A percentile compares a stretch with the other conserved stretches of the same genome.
phyloP scores from a whole-genome alignment of 2,888 invertebrate genomes.

The Campoplex nolae region DNA sequence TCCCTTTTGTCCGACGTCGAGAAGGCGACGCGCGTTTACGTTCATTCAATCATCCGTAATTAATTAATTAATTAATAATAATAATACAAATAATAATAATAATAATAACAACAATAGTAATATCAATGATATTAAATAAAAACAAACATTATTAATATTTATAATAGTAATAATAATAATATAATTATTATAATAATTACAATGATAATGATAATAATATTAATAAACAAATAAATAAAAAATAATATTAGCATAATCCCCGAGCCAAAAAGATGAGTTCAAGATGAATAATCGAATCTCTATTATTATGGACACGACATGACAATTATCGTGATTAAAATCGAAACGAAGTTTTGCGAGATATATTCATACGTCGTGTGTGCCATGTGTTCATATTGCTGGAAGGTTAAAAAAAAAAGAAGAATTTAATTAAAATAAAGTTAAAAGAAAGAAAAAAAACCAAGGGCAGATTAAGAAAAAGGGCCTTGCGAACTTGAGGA shows the following conservation, averaged over 20 bases:
- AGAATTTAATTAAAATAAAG: background rate
- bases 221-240: conserved; percentile 22
- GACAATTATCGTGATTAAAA: conserved; percentile 48
- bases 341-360: conserved; percentile 44
- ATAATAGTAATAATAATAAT: conserved; percentile 30
- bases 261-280: conserved; percentile 67
- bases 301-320: conserved; percentile 49
- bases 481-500: conserved; percentile 69
- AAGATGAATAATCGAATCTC: conserved; percentile 53
- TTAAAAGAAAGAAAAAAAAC: conserved; percentile 28
- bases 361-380: conserved; percentile 71
- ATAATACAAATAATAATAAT: conserved; percentile 26
- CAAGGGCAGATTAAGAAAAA: conserved; percentile 30
- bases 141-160: conserved; percentile 21
- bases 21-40: conserved; percentile 66
- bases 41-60: conserved; percentile 68
- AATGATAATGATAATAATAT: conserved; percentile 21
- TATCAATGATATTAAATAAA: conserved; percentile 24
- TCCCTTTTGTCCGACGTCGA: conserved; percentile 65
- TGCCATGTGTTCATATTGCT: conserved; percentile 75
- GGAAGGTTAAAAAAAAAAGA: conserved; percentile 57
- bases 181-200: conserved; percentile 16
- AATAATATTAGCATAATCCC: conserved; percentile 55
- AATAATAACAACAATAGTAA: conserved; percentile 14
- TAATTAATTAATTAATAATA: conserved; percentile 18